Evolutionary conservation across 2,888 invertebrate genomes (phyloP).

Genomic region (Rhaphigaster nebulosa): DNA sequence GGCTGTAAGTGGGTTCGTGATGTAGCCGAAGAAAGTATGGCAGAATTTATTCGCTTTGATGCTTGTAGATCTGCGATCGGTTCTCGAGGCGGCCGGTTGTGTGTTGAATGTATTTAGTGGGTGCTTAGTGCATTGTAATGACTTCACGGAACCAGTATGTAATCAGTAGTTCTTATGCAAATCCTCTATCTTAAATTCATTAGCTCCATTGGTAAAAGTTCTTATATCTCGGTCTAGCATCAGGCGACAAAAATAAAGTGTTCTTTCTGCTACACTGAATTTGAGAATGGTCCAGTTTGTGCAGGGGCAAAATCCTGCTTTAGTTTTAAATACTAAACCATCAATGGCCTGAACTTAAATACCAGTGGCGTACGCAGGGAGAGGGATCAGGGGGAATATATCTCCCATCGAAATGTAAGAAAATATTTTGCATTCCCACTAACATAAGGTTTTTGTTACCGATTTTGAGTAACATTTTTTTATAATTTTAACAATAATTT

Average conservation of each 20-base stretch:
- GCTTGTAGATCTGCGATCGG: conserved; percentile 16
- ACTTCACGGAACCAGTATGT: background rate
- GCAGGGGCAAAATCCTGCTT: no score
- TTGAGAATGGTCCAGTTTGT: background rate
- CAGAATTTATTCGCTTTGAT: conserved; percentile 38
- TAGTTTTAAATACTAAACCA: no score
- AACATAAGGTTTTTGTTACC: no score
- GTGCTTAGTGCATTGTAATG: conserved; percentile 47
- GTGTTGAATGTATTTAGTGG: conserved; percentile 33
- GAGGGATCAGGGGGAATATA: no score
- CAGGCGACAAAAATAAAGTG: background rate
- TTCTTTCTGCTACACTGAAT: background rate
- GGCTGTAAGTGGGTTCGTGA: conserved; percentile 41
- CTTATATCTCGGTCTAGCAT: background rate
- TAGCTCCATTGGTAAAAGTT: conserved; percentile 24
- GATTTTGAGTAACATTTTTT: no score
- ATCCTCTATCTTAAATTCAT: conserved; percentile 30
- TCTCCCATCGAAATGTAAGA: no score
- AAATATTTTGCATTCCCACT: no score
- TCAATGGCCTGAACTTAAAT: no score
- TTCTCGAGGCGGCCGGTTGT: background rate
- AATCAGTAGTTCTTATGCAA: conserved; percentile 37
- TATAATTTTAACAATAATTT: no score
- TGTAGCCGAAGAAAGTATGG: conserved; percentile 35
- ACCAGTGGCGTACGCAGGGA: no score